A percentile compares a stretch with the other conserved stretches of the same genome.
Conservation (phyloP, 1,140 invertebrate species). For the Ptiloglossa arizonensis region DNA sequence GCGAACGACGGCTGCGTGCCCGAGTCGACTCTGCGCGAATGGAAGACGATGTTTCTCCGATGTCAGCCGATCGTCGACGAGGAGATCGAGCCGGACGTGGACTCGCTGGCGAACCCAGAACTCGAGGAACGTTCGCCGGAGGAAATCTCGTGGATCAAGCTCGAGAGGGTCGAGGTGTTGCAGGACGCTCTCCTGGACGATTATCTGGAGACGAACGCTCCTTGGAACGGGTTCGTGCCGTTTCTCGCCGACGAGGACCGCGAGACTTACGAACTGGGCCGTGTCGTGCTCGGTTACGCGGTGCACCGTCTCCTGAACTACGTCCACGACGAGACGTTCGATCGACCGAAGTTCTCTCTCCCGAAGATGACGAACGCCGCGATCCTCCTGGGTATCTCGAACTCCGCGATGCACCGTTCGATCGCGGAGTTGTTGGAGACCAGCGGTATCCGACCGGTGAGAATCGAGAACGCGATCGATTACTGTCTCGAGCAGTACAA, state of each 20-base stretch:
- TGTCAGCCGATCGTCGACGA: conserved; percentile 82
- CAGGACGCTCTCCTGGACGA: conserved; percentile 74
- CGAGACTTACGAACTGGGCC: conserved; percentile 77
- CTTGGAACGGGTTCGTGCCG: conserved; percentile 74
- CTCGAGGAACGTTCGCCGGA: conserved; percentile 31
- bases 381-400: conserved; percentile 81
- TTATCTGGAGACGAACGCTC: conserved; percentile 70
- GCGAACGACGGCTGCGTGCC: conserved; percentile 76
- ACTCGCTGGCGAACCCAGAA: neutral
- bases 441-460: conserved; percentile 81
- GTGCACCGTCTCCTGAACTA: conserved; percentile 83
- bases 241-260: conserved; percentile 62
- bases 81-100: conserved; percentile 46
- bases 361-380: conserved; percentile 77
- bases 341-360: conserved; percentile 69
- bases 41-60: conserved; percentile 82
- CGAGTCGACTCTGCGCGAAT: conserved; percentile 79
- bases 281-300: conserved; percentile 81
- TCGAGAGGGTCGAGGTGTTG: conserved; percentile 51
- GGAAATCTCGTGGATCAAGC: neutral
- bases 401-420: conserved; percentile 73
- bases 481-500: conserved; percentile 83
- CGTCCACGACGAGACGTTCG: conserved; percentile 71
- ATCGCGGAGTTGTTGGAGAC: conserved; percentile 80
- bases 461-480: conserved; percentile 82